A percentile compares a stretch with the other conserved stretches of the same genome.
These are phyloP conservation scores for Cyclura pinguis DNA, from an alignment of 2,797 vertebrate genomes.

Conservation along the genomic window DNA sequence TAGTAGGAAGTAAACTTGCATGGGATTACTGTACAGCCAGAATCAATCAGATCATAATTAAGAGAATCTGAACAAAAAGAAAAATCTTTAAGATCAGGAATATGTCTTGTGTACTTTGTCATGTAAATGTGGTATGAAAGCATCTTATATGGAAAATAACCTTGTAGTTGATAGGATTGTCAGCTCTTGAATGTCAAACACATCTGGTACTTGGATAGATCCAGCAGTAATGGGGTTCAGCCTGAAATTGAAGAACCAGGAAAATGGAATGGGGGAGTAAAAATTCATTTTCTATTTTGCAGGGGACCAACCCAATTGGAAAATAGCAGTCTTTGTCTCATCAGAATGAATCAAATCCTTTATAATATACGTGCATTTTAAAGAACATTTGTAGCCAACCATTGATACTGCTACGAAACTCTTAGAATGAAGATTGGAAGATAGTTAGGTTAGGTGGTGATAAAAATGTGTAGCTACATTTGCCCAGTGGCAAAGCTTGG, in stretches of 20 bases:
- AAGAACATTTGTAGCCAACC: background rate
- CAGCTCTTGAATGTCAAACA: background rate
- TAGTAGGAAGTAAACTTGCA: background rate
- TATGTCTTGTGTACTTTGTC: constrained; percentile 23
- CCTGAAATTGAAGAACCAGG: background rate
- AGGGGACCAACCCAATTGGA: background rate
- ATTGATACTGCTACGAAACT: background rate
- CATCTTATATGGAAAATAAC: background rate
- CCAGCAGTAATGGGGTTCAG: background rate
- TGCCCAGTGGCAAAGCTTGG: background rate
- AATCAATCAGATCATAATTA: constrained; percentile 66
- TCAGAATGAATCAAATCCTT: background rate
- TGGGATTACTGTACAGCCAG: constrained; percentile 14
- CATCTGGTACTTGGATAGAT: background rate
- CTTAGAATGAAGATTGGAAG: background rate
- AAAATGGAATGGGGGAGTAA: background rate
- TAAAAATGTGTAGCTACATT: background rate
- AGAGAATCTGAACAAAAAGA: constrained; percentile 54
- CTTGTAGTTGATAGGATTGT: background rate
- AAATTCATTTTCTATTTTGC: background rate
- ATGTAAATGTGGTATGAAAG: too few species aligned
- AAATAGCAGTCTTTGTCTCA: background rate
- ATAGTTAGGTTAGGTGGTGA: background rate
- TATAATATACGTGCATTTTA: too few species aligned
- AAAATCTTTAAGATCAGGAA: constrained; percentile 65